These are phyloP conservation scores for Paramuricea clavata DNA, from an alignment of 92 coral and sea anemone species.

Conservation along the genomic window DNA sequence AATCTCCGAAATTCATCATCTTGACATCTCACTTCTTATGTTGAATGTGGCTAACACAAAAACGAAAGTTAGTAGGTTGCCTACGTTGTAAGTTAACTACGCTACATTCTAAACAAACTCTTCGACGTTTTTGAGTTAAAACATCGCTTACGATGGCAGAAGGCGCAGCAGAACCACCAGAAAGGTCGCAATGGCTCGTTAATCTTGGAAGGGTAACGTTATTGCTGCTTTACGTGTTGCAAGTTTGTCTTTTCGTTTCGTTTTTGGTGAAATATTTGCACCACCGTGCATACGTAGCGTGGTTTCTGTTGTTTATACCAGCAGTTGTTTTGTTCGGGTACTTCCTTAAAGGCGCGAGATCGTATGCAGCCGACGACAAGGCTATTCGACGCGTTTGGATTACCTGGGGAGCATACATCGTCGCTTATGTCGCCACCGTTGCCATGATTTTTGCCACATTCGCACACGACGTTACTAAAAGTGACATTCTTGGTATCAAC, in stretches of 20 bases:
- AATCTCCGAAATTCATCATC: no score
- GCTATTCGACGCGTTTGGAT: background rate
- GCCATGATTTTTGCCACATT: background rate
- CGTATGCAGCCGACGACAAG: background rate
- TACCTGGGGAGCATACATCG: slow-evolving; percentile 1
- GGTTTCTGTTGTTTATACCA: background rate
- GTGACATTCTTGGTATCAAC: background rate
- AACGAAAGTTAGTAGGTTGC: no score
- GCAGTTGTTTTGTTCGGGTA: background rate
- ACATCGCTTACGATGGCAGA: background rate
- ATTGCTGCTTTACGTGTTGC: background rate
- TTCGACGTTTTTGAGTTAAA: no score
- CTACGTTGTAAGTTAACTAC: no score
- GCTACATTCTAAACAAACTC: no score
- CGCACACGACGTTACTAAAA: background rate
- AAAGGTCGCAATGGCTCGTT: background rate
- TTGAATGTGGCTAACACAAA: no score
- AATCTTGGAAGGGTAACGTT: background rate
- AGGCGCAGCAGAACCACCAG: background rate
- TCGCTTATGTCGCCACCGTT: background rate
- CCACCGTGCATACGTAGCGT: background rate
- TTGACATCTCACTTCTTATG: no score
- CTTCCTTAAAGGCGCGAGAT: background rate
- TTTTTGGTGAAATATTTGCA: background rate
- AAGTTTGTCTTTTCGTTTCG: background rate